phyloP scores from a whole-genome alignment of 1,140 invertebrate species.

The Orchestia grillus region DNA sequence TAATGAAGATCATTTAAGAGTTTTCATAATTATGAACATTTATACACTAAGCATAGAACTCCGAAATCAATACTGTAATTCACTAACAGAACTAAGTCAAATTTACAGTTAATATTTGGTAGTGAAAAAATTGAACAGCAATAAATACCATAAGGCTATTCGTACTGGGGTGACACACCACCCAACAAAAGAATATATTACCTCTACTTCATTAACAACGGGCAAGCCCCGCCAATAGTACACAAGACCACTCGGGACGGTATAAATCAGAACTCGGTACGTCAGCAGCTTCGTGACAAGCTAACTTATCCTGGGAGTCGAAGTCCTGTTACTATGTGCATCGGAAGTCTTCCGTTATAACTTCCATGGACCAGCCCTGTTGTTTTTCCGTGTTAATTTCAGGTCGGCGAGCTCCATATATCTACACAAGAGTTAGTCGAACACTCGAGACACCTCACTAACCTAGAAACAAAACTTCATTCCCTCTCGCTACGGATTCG shows the following conservation, averaged over 20 bases:
- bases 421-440: background rate
- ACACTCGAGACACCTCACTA: background rate
- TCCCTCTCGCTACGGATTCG: background rate
- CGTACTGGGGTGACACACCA: background rate
- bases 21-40: no score
- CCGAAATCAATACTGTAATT: no score
- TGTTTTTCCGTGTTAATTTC: background rate
- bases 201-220: background rate
- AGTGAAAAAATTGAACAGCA: background rate
- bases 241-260: background rate
- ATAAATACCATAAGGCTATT: slow-evolving; percentile 22
- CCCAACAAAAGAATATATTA: background rate
- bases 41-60: no score
- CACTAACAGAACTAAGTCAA: background rate
- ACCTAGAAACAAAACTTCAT: background rate
- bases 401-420: background rate
- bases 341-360: no score
- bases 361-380: background rate
- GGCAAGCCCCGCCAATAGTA: background rate
- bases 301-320: no score
- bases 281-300: no score
- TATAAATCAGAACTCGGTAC: background rate
- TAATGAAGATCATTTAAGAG: no score
- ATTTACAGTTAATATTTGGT: background rate
- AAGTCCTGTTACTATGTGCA: no score